Evolutionary conservation across 2,113 vertebrate genomes (phyloP).

Genomic region (Platysteira castanea): DNA sequence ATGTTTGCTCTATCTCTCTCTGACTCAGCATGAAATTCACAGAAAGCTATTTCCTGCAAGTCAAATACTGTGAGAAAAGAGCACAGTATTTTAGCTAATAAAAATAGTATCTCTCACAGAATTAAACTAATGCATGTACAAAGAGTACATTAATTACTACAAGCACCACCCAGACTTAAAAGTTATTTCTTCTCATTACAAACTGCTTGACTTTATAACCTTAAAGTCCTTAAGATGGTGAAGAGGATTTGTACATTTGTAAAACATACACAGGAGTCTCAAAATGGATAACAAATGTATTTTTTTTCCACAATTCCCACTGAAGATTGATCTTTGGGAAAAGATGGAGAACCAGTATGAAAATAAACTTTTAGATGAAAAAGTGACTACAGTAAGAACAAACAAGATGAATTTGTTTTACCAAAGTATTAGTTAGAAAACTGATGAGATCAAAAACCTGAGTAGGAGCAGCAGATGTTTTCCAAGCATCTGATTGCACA

Average conservation of each 20-base stretch:
- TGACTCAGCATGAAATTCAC: neutral
- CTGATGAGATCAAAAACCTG: conserved; percentile 33
- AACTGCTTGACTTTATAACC: neutral
- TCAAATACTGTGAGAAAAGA: neutral
- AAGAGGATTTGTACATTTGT: neutral
- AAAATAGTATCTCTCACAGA: neutral
- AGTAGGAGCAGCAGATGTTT: conserved; percentile 30
- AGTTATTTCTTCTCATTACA: neutral
- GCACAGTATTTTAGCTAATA: neutral
- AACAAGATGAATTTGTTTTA: conserved; percentile 4
- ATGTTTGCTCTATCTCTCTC: neutral
- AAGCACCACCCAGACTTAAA: neutral
- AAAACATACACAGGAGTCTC: neutral
- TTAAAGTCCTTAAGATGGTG: neutral
- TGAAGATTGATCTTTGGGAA: neutral
- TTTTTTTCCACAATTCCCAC: neutral
- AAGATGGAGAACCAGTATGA: neutral
- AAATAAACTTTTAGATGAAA: conserved; percentile 14
- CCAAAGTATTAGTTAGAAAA: neutral
- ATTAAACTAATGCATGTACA: neutral
- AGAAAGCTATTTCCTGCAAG: neutral
- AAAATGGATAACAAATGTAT: neutral
- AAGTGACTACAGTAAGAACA: neutral
- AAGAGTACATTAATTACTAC: neutral
- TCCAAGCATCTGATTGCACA: conserved; percentile 26